These are phyloP conservation scores for Pristis pectinata DNA, from an alignment of 2,797 vertebrate genomes.

Conservation along the genomic window DNA sequence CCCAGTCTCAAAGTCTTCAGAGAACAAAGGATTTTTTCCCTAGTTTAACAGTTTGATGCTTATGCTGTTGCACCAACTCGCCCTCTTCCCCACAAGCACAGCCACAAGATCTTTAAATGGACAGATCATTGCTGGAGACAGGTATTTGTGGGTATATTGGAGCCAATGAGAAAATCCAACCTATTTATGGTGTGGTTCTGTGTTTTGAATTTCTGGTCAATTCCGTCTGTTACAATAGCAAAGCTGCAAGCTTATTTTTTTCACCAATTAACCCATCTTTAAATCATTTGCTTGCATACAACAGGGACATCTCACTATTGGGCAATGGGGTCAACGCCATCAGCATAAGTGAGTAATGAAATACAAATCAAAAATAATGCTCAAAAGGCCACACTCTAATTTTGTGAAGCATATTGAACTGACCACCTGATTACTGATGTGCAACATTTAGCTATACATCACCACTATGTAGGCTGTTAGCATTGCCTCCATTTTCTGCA, in stretches of 20 bases:
- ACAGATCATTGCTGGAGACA: neutral
- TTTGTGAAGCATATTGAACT: neutral
- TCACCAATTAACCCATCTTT: neutral
- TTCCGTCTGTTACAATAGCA: neutral
- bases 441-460: neutral
- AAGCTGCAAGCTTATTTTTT: neutral
- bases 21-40: neutral
- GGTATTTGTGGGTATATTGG: slow-evolving; percentile 5
- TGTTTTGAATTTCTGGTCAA: neutral
- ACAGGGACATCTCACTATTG: neutral
- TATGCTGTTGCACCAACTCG: too few species aligned
- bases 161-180: neutral
- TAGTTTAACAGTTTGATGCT: neutral
- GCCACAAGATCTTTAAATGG: neutral
- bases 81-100: neutral
- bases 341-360: neutral
- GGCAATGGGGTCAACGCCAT: neutral
- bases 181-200: too few species aligned
- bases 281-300: neutral
- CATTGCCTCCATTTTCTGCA: neutral
- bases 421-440: neutral
- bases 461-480: neutral
- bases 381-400: neutral
- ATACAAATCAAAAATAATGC: neutral
- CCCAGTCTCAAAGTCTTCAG: neutral